Evolutionary conservation across 2,888 invertebrate genomes (phyloP).

Genomic region (Orthosia cruda): DNA sequence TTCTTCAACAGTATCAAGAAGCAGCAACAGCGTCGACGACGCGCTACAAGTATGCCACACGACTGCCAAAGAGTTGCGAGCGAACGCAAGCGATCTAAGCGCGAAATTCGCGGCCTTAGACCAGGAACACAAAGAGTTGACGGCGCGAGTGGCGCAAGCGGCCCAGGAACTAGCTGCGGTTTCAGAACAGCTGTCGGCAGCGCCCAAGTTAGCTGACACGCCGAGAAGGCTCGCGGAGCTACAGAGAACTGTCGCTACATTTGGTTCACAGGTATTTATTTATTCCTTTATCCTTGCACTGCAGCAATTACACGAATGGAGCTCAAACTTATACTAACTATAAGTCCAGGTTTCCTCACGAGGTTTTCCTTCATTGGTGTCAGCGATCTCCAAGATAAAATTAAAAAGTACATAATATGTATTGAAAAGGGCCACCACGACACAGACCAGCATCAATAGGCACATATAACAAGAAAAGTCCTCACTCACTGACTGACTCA

Average conservation of each 20-base stretch:
- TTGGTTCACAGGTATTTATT: conserved; percentile 91
- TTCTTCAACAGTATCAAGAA: conserved; percentile 92
- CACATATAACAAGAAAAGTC: too few relatives aligned
- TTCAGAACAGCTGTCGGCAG: conserved; percentile 91
- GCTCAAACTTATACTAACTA: too few relatives aligned
- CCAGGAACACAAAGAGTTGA: conserved; percentile 88
- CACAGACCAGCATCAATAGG: not conserved
- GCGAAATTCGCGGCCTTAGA: conserved; percentile 92
- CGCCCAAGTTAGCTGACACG: conserved; percentile 92
- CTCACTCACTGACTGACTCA: too few relatives aligned
- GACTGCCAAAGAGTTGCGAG: conserved; percentile 93
- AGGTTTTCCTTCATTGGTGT: too few relatives aligned
- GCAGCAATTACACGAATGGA: too few relatives aligned
- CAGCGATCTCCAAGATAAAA: too few relatives aligned
- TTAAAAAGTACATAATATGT: too few relatives aligned
- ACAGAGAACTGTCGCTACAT: conserved; percentile 91
- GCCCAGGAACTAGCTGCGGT: conserved; percentile 89
- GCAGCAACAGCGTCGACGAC: conserved; percentile 94
- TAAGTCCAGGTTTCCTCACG: too few relatives aligned
- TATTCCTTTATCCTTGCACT: too few relatives aligned
- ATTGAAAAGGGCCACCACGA: too few relatives aligned
- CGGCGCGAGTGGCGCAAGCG: conserved; percentile 84
- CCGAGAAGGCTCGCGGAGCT: conserved; percentile 91
- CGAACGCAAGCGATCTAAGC: conserved; percentile 93
- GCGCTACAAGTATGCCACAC: conserved; percentile 94